Percentiles rank a stretch among this genome's conserved stretches.
Conservation (phyloP, 2,797 vertebrate genomes). For the Brachyalestes nurse region DNA sequence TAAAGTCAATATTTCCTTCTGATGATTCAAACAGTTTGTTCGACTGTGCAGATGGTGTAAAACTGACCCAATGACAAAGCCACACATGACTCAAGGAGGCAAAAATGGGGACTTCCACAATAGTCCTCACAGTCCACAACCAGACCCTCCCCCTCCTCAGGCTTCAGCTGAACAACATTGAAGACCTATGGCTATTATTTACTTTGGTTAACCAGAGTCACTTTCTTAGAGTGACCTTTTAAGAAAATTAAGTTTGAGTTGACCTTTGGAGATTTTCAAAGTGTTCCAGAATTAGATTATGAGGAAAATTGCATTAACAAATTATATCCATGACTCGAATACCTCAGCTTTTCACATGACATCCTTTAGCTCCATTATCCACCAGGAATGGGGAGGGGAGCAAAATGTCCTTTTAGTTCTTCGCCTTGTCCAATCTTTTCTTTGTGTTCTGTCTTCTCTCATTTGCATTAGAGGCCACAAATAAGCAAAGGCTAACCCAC, state of each 20-base stretch:
- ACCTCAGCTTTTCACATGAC: slow-evolving; percentile 81
- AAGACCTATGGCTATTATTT: slow-evolving; percentile 65
- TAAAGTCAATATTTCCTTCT: slow-evolving; percentile 7
- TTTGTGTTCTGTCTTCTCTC: slow-evolving; percentile 61
- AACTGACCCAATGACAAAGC: slow-evolving; percentile 46
- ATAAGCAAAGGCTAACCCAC: slow-evolving; percentile 52
- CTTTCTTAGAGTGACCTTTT: slow-evolving; percentile 67
- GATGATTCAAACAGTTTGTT: slow-evolving; percentile 17
- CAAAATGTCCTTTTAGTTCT: slow-evolving; percentile 60
- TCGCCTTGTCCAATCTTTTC: slow-evolving; percentile 52
- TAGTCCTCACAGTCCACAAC: slow-evolving; percentile 24
- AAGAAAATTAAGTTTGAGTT: slow-evolving; percentile 78
- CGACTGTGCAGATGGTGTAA: not conserved
- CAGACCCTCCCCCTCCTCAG: slow-evolving; percentile 24
- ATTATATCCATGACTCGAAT: slow-evolving; percentile 79
- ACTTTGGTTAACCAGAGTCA: slow-evolving; percentile 65
- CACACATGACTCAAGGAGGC: slow-evolving; percentile 36
- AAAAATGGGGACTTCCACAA: slow-evolving; percentile 24
- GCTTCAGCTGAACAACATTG: slow-evolving; percentile 54
- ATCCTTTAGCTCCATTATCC: slow-evolving; percentile 77
- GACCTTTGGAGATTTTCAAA: slow-evolving; percentile 82
- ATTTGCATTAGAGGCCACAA: slow-evolving; percentile 57
- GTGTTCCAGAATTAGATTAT: slow-evolving; percentile 79
- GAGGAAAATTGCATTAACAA: slow-evolving; percentile 82
- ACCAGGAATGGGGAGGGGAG: slow-evolving; percentile 51